Conservation (phyloP, 2,888 invertebrate species). For the Trilocha varians region DNA sequence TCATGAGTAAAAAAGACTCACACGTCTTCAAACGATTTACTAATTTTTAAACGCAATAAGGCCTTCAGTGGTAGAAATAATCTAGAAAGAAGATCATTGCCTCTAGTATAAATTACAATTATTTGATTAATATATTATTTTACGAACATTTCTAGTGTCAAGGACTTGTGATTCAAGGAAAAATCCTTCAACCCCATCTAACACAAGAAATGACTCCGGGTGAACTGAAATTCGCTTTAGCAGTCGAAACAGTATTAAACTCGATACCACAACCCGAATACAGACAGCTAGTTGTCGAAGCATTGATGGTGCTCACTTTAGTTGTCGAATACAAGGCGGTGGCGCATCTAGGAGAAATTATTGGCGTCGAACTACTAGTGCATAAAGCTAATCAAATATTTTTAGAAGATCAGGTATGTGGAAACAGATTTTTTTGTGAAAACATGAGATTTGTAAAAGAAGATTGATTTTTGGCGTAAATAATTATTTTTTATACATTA, state of each 20-base stretch:
- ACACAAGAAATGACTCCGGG: constrained; percentile 99
- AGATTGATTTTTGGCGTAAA: too few species aligned
- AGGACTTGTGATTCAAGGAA: constrained; percentile 93
- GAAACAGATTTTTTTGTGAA: too few species aligned
- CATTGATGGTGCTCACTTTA: constrained; percentile 94
- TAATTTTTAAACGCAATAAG: too few species aligned
- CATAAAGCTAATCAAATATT: constrained; percentile 96
- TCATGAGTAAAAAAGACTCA: too few species aligned
- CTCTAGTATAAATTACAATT: too few species aligned
- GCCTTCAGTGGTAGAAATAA: too few species aligned
- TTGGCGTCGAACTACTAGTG: constrained; percentile 93
- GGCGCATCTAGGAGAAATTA: constrained; percentile 81
- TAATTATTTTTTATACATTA: too few species aligned
- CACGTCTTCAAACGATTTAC: too few species aligned
- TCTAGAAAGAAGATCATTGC: too few species aligned
- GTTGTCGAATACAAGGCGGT: constrained; percentile 91
- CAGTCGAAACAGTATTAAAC: constrained; percentile 97
- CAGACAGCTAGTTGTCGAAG: constrained; percentile 96
- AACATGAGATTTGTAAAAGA: too few species aligned
- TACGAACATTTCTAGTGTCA: constrained; percentile 76
- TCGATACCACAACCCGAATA: constrained; percentile 99
- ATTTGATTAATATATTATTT: not conserved
- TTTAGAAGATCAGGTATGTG: constrained; percentile 91
- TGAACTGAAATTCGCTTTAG: constrained; percentile 97
- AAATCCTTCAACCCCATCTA: constrained; percentile 90